These are phyloP conservation scores for Habroteleia sp. DNA, from an alignment of 2,888 invertebrate genomes.

Conservation along the genomic window DNA sequence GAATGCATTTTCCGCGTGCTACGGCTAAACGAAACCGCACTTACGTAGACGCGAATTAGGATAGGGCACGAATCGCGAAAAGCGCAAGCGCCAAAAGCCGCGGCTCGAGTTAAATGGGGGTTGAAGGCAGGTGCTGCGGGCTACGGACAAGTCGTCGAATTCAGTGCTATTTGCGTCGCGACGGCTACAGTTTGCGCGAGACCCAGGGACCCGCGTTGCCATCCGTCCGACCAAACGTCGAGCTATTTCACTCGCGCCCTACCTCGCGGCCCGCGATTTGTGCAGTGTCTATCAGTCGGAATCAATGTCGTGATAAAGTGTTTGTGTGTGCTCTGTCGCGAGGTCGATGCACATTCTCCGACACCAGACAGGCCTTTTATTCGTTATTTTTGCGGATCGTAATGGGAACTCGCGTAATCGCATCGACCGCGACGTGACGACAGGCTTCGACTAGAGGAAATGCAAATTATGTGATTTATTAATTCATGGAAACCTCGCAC, in stretches of 20 bases:
- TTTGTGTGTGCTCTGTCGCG: slow-evolving; percentile 1
- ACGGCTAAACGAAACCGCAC: slow-evolving; percentile 66
- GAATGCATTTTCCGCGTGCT: slow-evolving; percentile 45
- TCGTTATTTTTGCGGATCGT: background rate
- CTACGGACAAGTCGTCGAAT: slow-evolving; percentile 73
- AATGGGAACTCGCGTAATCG: slow-evolving; percentile 3
- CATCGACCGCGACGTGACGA: background rate
- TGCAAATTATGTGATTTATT: slow-evolving; percentile 62
- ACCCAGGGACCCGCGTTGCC: background rate
- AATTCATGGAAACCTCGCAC: slow-evolving; percentile 55
- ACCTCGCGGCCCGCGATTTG: background rate
- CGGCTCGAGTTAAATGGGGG: slow-evolving; percentile 62
- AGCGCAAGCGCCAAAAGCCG: slow-evolving; percentile 74
- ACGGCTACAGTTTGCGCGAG: slow-evolving; percentile 63
- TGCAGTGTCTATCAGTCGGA: slow-evolving; percentile 13
- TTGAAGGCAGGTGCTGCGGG: slow-evolving; percentile 71
- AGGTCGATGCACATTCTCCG: slow-evolving; percentile 1
- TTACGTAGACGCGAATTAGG: slow-evolving; percentile 72
- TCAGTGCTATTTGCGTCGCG: slow-evolving; percentile 78
- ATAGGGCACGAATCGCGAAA: slow-evolving; percentile 68
- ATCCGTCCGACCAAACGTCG: slow-evolving; percentile 16
- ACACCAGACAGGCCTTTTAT: slow-evolving; percentile 1
- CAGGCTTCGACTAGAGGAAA: background rate
- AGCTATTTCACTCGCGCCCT: slow-evolving; percentile 7
- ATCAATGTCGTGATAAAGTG: slow-evolving; percentile 12